phyloP scores from a whole-genome alignment of 2,888 invertebrate species.

The Cheilosia variabilis region DNA sequence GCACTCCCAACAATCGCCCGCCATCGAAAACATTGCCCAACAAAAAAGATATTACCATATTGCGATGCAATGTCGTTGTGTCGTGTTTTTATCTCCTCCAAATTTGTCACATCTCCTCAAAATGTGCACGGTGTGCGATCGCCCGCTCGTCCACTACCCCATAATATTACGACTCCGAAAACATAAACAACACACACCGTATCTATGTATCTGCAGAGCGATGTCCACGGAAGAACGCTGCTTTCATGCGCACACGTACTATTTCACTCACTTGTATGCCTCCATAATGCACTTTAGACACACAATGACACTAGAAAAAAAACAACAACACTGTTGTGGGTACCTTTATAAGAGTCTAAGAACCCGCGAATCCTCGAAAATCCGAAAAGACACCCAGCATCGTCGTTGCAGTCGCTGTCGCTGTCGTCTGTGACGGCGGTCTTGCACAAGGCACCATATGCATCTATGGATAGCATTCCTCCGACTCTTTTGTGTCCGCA shows the following conservation, averaged over 20 bases:
- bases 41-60: constrained; percentile 63
- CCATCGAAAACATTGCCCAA: constrained; percentile 53
- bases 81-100: constrained; percentile 71
- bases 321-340: background rate
- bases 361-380: constrained; percentile 52
- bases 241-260: constrained; percentile 66
- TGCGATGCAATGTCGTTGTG: constrained; percentile 60
- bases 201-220: constrained; percentile 27
- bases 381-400: constrained; percentile 24
- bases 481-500: constrained; percentile 32
- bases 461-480: constrained; percentile 31
- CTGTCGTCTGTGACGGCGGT: constrained; percentile 18
- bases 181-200: constrained; percentile 61
- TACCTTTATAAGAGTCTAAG: constrained; percentile 12
- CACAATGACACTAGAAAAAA: constrained; percentile 36
- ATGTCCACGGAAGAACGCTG: constrained; percentile 51
- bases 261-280: constrained; percentile 47
- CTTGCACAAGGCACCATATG: constrained; percentile 50
- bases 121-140: constrained; percentile 55
- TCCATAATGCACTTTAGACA: constrained; percentile 49
- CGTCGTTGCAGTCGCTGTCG: constrained; percentile 4
- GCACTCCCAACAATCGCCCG: constrained; percentile 16
- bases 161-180: constrained; percentile 47
- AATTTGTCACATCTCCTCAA: constrained; percentile 74
- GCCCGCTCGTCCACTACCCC: constrained; percentile 52